phyloP scores from a whole-genome alignment of 2,797 vertebrate genomes.

The Mionectes olivaceus region DNA sequence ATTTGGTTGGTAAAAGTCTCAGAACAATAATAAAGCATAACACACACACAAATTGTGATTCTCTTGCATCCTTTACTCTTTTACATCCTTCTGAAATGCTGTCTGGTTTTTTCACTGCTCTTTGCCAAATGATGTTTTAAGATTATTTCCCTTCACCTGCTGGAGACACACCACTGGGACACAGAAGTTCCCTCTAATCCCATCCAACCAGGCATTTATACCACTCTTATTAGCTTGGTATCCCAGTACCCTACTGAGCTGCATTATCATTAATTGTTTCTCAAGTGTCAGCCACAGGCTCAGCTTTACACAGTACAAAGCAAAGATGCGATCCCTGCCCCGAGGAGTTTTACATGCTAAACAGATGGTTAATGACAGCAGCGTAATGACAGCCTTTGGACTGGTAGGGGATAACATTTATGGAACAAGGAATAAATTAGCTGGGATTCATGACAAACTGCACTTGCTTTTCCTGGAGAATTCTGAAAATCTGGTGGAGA shows the following conservation, averaged over 20 bases:
- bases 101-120: not conserved
- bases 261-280: conserved; percentile 65
- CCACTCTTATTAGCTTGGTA: conserved; percentile 52
- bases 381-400: conserved; percentile 20
- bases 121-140: conserved; percentile 5
- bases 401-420: conserved; percentile 20
- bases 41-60: not conserved
- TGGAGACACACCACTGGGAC: not conserved
- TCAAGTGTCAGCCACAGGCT: conserved; percentile 61
- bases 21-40: not conserved
- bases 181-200: conserved; percentile 49
- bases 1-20: conserved; percentile 17
- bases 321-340: conserved; percentile 42
- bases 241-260: conserved; percentile 35
- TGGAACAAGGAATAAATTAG: conserved; percentile 31
- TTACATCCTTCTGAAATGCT: not conserved
- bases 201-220: conserved; percentile 58
- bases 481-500: not conserved
- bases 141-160: conserved; percentile 41
- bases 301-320: conserved; percentile 46
- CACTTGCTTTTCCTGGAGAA: not conserved
- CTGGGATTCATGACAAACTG: not conserved
- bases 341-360: conserved; percentile 57
- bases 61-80: not conserved
- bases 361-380: conserved; percentile 61